Evolutionary conservation across 2,113 vertebrate species (phyloP), one percentile per base, ranked within the genome.

Genomic region (Girardinichthys multiradiatus): DNA sequence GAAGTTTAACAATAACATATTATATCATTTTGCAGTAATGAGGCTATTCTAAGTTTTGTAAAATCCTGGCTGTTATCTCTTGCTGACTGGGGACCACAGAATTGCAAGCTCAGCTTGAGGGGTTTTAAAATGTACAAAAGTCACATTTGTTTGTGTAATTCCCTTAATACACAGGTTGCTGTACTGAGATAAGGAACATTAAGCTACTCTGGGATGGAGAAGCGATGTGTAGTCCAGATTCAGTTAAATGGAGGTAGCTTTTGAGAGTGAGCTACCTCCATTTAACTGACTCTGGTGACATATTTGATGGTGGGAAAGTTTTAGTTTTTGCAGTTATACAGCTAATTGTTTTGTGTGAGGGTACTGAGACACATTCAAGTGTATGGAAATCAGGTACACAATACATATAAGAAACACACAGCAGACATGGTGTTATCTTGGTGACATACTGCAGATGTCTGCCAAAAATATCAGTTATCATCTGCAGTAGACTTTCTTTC

Each of bases 21-120:
- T 89, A 83, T 73, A 77, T 78, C 31, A 77, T 85, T 72, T 79
- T 59, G 70, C 45, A 66, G 76, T 73, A 86, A 82, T 86, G 37
- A 88, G 75, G 74, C 67, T 33, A 78, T 82, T 84, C 64, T 28
- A 72, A 87, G 62, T 72, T 81, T 78, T 70, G 14, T 82, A 57
- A 77, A 85, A 80, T 72, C 67, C 73, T 72, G 74, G 76, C 75
- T 79, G 58, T 87, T 89, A 89, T 89, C 84, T 84, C 71, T 68
- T 37, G 17, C 63, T 74, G 64, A 64, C 86, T 82, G 68, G 83
- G 82, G 77, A 82, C 65, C n/a, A 58, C 37, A 77, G 68, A 85
- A 77, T 72, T 85, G 66, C 60, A 82, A 75, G 81, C 80, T 59
- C 77, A 57, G 78, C 54, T 54, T 70, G 70, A 75, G 64, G 70